Base-by-base conservation (phyloP, 2,113 vertebrate genomes). In the Rhipidura dahli region DNA sequence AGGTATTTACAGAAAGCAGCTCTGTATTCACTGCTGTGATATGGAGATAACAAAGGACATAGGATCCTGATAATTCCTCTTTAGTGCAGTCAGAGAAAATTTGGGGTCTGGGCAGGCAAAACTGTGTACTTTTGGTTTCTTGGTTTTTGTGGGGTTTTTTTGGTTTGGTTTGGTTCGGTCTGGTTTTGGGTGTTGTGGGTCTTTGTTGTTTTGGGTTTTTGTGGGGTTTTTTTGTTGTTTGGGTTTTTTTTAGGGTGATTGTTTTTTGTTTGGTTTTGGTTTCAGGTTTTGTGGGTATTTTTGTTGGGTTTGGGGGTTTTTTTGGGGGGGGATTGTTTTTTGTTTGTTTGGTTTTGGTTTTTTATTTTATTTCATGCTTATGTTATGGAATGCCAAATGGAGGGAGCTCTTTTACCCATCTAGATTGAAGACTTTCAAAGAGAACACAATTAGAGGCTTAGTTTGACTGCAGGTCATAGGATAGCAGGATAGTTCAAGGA, bases 1-100 rank as follows among this genome's bases (percentile, higher is more conserved):
- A 68, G 19, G 23, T 81, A 78, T 89, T 94, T 92, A 47, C 31
- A 92, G 83, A 77, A 96, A 79, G 23, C 27, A 59, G 22, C 7
- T 75, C 24, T 40, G 7, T 50, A 72, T 33, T 87, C 51, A 44
- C 3, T 13, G 13, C 30, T 76, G 6, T 66, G 57, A 61, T 61
- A 71, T 33, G 47, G 45, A 83, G 16, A 35, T 80, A 60, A 57
- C 2, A 60, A 85, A 51, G 30, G 26, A 15, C 10, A 42, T 4
- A 50, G 10, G 28, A 49, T 20, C 40, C 12, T 56, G 19, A 49
- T 71, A 27, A 16, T 45, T 16, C 7, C 7, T 60, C 16, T 81
- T 47, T 24, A 47, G 26, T 39, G 23, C 6, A 39, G 37, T 37
- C 37, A 53, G 10, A 14, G 28, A 2, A 66, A 30, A 61, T 53